Evolutionary conservation across 2,797 vertebrate species (phyloP).

Genomic region (Takifugu ocellatus): DNA sequence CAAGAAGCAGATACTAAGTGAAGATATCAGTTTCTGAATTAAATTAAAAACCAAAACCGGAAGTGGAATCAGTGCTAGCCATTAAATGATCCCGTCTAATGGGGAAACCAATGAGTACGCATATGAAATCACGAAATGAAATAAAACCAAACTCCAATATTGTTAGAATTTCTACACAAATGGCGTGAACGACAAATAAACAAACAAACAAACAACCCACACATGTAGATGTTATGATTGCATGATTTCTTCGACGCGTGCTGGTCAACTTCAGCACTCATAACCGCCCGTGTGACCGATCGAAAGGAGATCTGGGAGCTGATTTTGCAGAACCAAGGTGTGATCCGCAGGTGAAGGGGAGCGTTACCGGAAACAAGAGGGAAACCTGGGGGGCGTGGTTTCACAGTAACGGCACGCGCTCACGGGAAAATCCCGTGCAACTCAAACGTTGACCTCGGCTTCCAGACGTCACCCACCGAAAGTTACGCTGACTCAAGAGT

Average conservation of each 20-base stretch:
- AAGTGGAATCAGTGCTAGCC: no score
- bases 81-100: no score
- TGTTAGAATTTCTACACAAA: no score
- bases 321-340: no score
- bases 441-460: neutral
- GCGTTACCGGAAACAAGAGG: neutral
- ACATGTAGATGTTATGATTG: no score
- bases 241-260: neutral
- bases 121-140: neutral
- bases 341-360: neutral
- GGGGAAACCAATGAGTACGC: no score
- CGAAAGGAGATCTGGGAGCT: no score
- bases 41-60: no score
- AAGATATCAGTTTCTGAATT: no score
- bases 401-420: neutral
- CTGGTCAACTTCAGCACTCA: neutral
- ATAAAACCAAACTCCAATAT: no score
- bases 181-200: no score
- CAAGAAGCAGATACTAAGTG: no score
- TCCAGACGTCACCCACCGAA: neutral
- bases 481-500: neutral
- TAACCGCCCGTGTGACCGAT: neutral
- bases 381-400: slow-evolving; percentile 14
- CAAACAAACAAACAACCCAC: neutral
- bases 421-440: neutral